Conservation (phyloP, 2,113 vertebrate genomes). For the Neolamprologus tretocephalus region DNA sequence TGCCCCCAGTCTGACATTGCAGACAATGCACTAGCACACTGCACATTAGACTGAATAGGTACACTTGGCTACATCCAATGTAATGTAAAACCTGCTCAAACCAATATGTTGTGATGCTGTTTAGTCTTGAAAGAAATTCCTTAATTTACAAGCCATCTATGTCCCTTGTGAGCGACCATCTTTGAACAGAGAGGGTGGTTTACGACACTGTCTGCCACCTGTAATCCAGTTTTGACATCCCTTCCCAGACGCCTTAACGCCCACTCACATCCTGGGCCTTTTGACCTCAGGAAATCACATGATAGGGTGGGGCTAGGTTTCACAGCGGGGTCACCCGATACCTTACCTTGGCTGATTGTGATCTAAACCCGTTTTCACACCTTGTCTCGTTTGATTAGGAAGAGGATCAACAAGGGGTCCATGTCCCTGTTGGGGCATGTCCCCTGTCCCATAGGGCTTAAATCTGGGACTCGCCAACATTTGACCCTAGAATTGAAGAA, state of each 20-base stretch:
- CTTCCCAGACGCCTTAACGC: not conserved
- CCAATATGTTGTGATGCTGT: not conserved
- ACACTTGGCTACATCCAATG: not conserved
- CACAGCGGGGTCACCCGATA: not conserved
- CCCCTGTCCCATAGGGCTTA: not conserved
- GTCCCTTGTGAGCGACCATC: not conserved
- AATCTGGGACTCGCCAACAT: not conserved
- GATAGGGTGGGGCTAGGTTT: not conserved
- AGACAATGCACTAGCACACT: not conserved
- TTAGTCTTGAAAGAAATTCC: not conserved
- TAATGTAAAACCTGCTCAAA: not conserved
- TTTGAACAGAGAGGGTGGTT: not conserved
- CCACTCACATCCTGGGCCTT: not conserved
- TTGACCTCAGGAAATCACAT: not conserved
- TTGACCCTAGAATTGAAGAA: not conserved
- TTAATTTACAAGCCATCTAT: not conserved
- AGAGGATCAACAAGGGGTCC: not conserved
- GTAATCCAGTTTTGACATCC: not conserved
- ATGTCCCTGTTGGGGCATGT: not conserved
- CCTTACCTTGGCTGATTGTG: not conserved
- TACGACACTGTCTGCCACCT: not conserved
- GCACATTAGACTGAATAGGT: not conserved
- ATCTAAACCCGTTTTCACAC: not conserved
- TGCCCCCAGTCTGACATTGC: not conserved
- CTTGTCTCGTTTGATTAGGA: accelerated